Conservation (phyloP, 2,888 invertebrate genomes). For the Masnerella sp. region DNA sequence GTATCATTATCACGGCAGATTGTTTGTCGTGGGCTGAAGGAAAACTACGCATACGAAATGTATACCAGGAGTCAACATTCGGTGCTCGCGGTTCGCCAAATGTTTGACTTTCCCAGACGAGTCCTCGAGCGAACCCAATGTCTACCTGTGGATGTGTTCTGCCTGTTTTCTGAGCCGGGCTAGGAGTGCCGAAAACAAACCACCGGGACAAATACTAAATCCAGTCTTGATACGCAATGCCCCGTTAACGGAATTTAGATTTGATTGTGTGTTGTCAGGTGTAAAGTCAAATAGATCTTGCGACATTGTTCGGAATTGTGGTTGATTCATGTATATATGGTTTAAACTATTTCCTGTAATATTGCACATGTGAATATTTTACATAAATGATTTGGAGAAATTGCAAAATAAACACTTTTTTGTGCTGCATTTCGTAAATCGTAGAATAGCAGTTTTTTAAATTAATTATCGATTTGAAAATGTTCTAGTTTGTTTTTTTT, state of each 20-base stretch:
- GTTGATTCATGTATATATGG: too few relatives aligned
- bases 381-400: too few relatives aligned
- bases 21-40: slow-evolving; percentile 70
- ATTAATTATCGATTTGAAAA: too few relatives aligned
- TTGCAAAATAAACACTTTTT: too few relatives aligned
- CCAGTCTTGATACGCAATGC: neutral
- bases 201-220: slow-evolving; percentile 10
- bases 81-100: slow-evolving; percentile 71
- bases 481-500: too few relatives aligned
- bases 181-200: slow-evolving; percentile 67
- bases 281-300: neutral
- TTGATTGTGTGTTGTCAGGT: neutral
- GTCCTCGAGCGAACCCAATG: slow-evolving; percentile 64
- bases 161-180: slow-evolving; percentile 75
- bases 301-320: neutral
- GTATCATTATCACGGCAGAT: slow-evolving; percentile 76
- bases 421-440: too few relatives aligned
- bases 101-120: slow-evolving; percentile 77
- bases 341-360: too few relatives aligned
- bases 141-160: slow-evolving; percentile 70
- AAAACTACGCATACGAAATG: slow-evolving; percentile 70
- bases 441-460: too few relatives aligned
- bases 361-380: too few relatives aligned
- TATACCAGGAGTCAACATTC: slow-evolving; percentile 75
- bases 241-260: slow-evolving; percentile 10